A percentile compares a stretch with the other conserved stretches of the same genome.
phyloP scores from a whole-genome alignment of 2,113 vertebrate genomes.

The Mus pahari region DNA sequence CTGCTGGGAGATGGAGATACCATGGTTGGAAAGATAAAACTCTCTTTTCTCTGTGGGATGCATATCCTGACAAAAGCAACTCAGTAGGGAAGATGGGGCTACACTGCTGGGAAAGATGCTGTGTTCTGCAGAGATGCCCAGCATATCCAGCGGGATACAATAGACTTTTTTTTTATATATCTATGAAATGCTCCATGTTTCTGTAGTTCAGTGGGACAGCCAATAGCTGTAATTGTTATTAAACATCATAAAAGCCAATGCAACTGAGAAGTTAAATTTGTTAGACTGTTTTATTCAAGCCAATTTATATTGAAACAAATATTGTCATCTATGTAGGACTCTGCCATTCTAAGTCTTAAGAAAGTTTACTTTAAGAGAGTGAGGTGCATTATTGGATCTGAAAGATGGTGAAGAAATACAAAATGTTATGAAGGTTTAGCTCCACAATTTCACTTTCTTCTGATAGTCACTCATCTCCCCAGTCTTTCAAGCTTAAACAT shows the following conservation, averaged over 20 bases:
- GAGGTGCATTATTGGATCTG: background rate
- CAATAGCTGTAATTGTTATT: background rate
- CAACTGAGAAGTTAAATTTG: background rate
- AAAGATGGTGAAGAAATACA: background rate
- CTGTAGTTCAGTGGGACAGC: background rate
- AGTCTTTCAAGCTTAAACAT: background rate
- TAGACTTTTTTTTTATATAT: background rate
- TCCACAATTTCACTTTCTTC: background rate
- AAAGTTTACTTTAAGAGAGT: background rate
- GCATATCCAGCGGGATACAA: background rate
- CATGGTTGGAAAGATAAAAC: background rate
- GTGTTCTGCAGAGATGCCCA: background rate
- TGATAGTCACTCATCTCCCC: background rate
- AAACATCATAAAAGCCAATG: background rate
- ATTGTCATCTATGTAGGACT: background rate
- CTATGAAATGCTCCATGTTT: background rate
- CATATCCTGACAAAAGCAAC: background rate
- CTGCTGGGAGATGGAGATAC: background rate
- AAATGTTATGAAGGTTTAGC: background rate
- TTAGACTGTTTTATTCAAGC: constrained; percentile 35
- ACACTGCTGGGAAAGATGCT: background rate
- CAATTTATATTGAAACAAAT: constrained; percentile 32
- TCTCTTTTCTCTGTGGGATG: background rate
- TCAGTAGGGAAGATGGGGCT: background rate
- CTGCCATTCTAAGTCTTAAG: background rate